phyloP scores from a whole-genome alignment of 2,888 invertebrate species.

The Norana najaformis region DNA sequence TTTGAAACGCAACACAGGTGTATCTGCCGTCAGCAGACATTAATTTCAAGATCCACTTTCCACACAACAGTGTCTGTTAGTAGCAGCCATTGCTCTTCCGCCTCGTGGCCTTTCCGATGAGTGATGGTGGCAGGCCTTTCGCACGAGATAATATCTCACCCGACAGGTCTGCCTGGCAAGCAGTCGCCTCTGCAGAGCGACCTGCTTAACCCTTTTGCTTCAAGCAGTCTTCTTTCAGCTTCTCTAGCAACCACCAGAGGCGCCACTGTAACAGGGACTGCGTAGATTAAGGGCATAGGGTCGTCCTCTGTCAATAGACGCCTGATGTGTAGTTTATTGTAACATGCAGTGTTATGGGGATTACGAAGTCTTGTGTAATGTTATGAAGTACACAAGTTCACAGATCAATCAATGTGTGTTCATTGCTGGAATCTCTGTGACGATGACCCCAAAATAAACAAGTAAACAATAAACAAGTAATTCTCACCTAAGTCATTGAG shows the following conservation, averaged over 20 bases:
- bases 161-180: background rate
- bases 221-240: background rate
- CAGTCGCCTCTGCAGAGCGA: background rate
- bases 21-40: too few relatives aligned
- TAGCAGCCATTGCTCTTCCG: background rate
- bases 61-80: background rate
- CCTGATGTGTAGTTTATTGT: background rate
- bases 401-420: background rate
- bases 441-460: too few relatives aligned
- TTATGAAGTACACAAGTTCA: background rate
- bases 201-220: background rate
- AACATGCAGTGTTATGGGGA: background rate
- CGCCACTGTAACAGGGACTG: background rate
- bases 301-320: background rate
- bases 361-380: slow-evolving; percentile 13
- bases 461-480: background rate
- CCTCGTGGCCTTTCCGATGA: background rate
- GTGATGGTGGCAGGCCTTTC: background rate
- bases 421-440: too few relatives aligned
- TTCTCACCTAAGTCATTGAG: background rate
- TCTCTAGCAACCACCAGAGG: background rate
- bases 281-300: background rate
- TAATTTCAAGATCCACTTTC: background rate
- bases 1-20: too few relatives aligned
- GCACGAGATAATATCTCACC: background rate